A percentile compares a stretch with the other conserved stretches of the same genome.
Evolutionary conservation across 2,888 invertebrate species (phyloP).

Genomic region (Seira sanloemensis): DNA sequence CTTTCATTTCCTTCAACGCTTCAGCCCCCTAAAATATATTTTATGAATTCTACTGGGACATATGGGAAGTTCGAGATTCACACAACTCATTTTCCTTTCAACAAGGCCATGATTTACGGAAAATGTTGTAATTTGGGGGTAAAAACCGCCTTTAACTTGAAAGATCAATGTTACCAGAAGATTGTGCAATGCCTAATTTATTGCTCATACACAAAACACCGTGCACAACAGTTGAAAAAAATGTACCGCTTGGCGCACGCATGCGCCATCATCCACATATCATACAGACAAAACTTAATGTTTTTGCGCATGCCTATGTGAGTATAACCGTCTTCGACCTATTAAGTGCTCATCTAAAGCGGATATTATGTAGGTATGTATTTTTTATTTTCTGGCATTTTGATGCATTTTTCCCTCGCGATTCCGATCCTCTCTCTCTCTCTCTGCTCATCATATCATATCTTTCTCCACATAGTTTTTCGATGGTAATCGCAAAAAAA

Average conservation of each 20-base stretch:
- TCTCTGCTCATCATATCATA: not conserved
- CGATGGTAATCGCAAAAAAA: too few species aligned
- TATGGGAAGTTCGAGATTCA: too few species aligned
- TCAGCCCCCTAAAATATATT: too few species aligned
- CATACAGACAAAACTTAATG: too few species aligned
- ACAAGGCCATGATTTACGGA: not conserved
- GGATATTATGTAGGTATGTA: not conserved
- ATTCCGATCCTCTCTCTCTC: too few species aligned
- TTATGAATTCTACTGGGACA: too few species aligned
- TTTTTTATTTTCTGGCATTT: not conserved
- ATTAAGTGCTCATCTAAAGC: not conserved
- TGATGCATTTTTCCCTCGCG: conserved; percentile 2
- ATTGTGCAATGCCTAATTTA: conserved; percentile 3
- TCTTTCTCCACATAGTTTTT: conserved; percentile 5
- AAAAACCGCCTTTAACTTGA: not conserved
- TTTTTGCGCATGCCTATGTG: too few species aligned
- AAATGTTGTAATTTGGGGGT: not conserved
- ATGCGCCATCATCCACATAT: too few species aligned
- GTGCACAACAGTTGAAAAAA: too few species aligned
- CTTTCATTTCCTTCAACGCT: too few species aligned
- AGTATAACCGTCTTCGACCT: not conserved
- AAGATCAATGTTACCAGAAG: conserved; percentile 14
- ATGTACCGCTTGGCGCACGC: too few species aligned
- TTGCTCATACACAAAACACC: not conserved
- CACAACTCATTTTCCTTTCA: not conserved